Evolutionary conservation across 30 jellyfish, hydroid and myxozoan genomes (phyloP).

Genomic region (Mastigias papua): DNA sequence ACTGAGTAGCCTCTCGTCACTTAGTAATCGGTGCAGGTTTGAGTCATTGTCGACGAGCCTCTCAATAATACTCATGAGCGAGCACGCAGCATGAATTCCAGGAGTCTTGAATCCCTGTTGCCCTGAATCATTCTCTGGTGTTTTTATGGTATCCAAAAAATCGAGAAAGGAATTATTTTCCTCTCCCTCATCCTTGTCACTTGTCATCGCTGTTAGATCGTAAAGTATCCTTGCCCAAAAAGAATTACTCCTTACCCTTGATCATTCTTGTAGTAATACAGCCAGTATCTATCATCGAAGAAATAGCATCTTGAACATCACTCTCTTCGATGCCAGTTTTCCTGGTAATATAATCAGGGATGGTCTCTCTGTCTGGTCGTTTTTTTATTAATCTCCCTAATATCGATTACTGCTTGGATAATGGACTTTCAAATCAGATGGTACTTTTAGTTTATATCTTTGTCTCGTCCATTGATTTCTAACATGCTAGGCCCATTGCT

Average conservation of each 20-base stretch:
- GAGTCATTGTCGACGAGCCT: slow-evolving; percentile 1
- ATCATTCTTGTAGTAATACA: background rate
- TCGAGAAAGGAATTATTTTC: background rate
- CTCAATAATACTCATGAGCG: background rate
- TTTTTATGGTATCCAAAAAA: background rate
- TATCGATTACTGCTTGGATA: slow-evolving; percentile 1
- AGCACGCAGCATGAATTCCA: background rate
- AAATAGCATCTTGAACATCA: background rate
- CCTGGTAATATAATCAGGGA: background rate
- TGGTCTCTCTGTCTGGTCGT: slow-evolving; percentile 2
- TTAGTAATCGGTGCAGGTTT: background rate
- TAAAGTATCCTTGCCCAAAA: background rate
- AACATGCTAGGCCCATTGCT: background rate
- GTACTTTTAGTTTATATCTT: background rate
- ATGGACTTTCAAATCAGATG: background rate
- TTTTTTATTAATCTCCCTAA: background rate
- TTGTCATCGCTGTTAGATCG: background rate
- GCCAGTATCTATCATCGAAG: slow-evolving; percentile 4
- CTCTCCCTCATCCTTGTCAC: slow-evolving; percentile 6
- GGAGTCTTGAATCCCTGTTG: background rate
- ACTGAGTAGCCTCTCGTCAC: background rate
- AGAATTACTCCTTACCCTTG: slow-evolving; percentile 5
- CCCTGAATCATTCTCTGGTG: background rate
- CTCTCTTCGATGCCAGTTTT: background rate
- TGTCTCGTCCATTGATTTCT: background rate